phyloP scores from a whole-genome alignment of 2,797 vertebrate genomes.

The Cryptoblepharus egeriae region DNA sequence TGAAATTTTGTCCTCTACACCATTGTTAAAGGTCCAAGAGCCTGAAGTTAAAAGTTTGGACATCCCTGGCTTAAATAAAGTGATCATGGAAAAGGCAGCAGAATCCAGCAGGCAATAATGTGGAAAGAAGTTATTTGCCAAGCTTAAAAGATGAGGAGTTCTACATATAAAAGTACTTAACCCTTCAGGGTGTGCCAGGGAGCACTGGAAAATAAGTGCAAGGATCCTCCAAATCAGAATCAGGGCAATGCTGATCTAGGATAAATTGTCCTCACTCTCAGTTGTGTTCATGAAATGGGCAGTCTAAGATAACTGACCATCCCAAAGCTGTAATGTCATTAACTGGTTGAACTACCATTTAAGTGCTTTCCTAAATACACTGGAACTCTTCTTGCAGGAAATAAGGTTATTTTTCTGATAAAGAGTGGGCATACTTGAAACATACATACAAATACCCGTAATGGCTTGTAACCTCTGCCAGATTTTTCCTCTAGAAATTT shows the following conservation, averaged over 20 bases:
- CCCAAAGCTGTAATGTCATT: too few species aligned
- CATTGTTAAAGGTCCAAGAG: too few species aligned
- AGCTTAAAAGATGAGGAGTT: not conserved
- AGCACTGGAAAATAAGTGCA: not conserved
- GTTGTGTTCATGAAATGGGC: too few species aligned
- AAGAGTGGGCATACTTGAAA: too few species aligned
- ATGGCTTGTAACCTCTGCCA: too few species aligned
- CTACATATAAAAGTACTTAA: not conserved
- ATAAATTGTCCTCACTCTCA: not conserved
- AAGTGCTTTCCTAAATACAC: not conserved
- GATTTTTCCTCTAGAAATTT: too few species aligned
- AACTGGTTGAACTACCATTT: not conserved
- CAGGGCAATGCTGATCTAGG: not conserved
- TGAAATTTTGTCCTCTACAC: too few species aligned
- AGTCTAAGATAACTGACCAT: too few species aligned
- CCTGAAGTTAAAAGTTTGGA: too few species aligned
- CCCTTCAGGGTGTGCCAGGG: not conserved
- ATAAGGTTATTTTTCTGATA: not conserved
- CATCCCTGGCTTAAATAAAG: too few species aligned
- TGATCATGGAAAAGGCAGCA: not conserved
- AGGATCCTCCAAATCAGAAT: not conserved
- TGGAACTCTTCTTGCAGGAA: not conserved
- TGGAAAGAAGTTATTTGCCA: not conserved
- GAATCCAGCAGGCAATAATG: not conserved
- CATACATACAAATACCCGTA: too few species aligned